Conservation (phyloP, 2,888 invertebrate genomes). For the Hemistola chrysoprasaria region DNA sequence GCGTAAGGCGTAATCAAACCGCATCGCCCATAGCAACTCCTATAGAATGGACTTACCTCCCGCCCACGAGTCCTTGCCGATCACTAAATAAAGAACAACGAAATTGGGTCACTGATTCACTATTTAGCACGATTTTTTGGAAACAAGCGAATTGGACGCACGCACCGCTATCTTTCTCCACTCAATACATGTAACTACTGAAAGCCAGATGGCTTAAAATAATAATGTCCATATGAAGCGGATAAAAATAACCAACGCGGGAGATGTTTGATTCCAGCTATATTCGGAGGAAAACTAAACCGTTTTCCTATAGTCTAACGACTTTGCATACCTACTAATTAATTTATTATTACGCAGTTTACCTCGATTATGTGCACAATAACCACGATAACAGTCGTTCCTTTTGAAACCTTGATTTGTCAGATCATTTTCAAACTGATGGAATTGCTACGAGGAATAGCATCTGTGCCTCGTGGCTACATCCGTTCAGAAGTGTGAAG, state of each 20-base stretch:
- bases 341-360: no score
- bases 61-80: slow-evolving; percentile 46
- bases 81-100: slow-evolving; percentile 48
- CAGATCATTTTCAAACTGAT: no score
- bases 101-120: slow-evolving; percentile 65
- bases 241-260: slow-evolving; percentile 74
- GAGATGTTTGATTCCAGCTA: slow-evolving; percentile 62
- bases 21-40: slow-evolving; percentile 64
- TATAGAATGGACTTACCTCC: slow-evolving; percentile 47
- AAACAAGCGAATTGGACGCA: slow-evolving; percentile 27
- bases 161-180: slow-evolving; percentile 35
- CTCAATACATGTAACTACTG: slow-evolving; percentile 45
- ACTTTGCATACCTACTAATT: slow-evolving; percentile 6
- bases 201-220: slow-evolving; percentile 62
- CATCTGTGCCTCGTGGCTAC: no score
- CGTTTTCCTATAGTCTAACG: slow-evolving; percentile 44
- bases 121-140: slow-evolving; percentile 34
- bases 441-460: no score
- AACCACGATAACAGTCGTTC: no score
- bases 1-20: slow-evolving; percentile 41
- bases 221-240: slow-evolving; percentile 66
- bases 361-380: no score
- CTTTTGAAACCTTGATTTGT: no score
- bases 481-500: no score
- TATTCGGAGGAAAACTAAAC: slow-evolving; percentile 55